These are phyloP conservation scores for Halcyon chelicuti DNA, from an alignment of 2,797 vertebrate species.

Conservation along the genomic window DNA sequence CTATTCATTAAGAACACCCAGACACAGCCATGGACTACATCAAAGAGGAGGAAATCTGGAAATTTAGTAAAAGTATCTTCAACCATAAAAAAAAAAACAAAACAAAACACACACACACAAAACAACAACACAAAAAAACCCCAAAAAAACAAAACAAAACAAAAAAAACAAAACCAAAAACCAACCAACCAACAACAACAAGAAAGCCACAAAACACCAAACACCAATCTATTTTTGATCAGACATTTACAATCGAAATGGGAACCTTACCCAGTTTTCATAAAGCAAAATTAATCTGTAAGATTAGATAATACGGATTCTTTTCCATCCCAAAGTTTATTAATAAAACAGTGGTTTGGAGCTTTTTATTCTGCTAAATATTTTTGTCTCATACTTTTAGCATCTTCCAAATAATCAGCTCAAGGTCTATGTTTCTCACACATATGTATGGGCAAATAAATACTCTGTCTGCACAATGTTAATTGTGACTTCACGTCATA, in stretches of 20 bases:
- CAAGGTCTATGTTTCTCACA: neutral
- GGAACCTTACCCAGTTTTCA: neutral
- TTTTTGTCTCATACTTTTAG: neutral
- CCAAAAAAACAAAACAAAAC: too few species aligned
- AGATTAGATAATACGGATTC: neutral
- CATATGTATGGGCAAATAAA: neutral
- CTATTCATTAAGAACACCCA: neutral
- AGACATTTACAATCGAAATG: neutral
- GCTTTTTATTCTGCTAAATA: neutral
- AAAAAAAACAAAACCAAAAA: too few species aligned
- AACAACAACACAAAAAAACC: too few species aligned
- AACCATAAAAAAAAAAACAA: neutral
- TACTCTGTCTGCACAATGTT: neutral
- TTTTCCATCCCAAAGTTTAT: neutral
- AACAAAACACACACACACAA: neutral
- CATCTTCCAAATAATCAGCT: neutral
- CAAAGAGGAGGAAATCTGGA: neutral
- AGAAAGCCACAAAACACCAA: too few species aligned
- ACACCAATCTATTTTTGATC: neutral
- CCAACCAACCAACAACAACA: too few species aligned
- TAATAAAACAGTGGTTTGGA: neutral
- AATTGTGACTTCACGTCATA: neutral
- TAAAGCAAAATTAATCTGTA: neutral
- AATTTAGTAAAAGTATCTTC: neutral
- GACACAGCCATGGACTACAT: neutral